phyloP scores from a whole-genome alignment of 2,113 vertebrate species.

The Condylura cristata region DNA sequence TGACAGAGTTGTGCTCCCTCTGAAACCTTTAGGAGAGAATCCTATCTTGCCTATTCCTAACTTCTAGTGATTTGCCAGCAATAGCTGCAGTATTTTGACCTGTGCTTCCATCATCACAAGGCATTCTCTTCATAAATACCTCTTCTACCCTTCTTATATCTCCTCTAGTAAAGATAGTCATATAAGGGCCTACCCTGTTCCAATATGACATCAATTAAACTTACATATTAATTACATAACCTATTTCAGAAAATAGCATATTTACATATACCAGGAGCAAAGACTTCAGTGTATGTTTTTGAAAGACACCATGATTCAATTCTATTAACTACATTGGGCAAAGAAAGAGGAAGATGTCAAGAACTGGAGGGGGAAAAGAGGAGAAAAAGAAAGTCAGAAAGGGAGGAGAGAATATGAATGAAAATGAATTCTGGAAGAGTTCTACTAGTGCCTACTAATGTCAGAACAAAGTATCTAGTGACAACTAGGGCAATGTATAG shows the following conservation, averaged over 20 bases:
- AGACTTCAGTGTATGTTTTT: neutral
- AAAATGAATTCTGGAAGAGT: neutral
- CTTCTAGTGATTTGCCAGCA: neutral
- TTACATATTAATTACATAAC: neutral
- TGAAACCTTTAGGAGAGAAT: neutral
- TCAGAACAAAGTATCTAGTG: neutral
- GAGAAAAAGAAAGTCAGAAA: too few relatives aligned
- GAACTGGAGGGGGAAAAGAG: neutral
- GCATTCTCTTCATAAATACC: neutral
- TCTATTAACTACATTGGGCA: neutral
- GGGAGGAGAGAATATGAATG: too few relatives aligned
- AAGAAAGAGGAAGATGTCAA: neutral
- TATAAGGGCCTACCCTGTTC: neutral
- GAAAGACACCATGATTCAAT: neutral
- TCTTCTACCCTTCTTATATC: neutral
- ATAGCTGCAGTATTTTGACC: neutral
- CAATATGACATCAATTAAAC: neutral
- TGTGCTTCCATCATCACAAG: neutral
- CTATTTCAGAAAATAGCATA: slow-evolving; percentile 20
- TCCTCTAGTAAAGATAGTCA: neutral
- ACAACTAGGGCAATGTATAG: neutral
- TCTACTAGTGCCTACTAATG: neutral
- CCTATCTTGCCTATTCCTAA: neutral
- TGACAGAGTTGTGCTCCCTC: neutral
- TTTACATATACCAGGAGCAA: neutral